Evolutionary conservation across 2,888 invertebrate species (phyloP).

Genomic region (Eretmocerus hayati): DNA sequence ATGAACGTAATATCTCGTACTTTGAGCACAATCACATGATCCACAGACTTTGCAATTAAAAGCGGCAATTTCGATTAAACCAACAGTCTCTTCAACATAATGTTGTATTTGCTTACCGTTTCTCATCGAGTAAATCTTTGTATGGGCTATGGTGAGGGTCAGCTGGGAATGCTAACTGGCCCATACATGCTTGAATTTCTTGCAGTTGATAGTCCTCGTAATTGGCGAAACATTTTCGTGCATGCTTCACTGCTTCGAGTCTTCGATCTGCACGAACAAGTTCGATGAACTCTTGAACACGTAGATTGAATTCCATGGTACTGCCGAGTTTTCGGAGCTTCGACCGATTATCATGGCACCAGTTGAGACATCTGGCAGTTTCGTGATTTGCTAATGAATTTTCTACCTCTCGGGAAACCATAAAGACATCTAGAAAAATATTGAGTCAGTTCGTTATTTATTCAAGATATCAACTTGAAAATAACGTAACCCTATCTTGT

Average conservation of each 20-base stretch:
- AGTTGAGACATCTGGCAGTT: constrained; percentile 81
- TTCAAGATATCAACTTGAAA: not conserved
- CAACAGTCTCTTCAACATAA: no score
- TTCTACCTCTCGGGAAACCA: constrained; percentile 79
- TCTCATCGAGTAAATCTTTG: constrained; percentile 58
- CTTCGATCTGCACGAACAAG: constrained; percentile 78
- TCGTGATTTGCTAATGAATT: constrained; percentile 74
- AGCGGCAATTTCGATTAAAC: no score
- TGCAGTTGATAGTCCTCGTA: constrained; percentile 80
- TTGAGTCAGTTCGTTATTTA: constrained; percentile 21
- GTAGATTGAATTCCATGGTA: constrained; percentile 89
- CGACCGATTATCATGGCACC: constrained; percentile 96
- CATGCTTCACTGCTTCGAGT: constrained; percentile 90
- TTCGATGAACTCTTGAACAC: constrained; percentile 92
- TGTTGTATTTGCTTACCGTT: constrained; percentile 49
- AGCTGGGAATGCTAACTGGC: constrained; percentile 85
- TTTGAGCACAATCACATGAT: no score
- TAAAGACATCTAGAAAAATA: constrained; percentile 66
- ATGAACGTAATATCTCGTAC: no score
- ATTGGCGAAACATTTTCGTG: constrained; percentile 83
- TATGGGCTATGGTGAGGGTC: constrained; percentile 64
- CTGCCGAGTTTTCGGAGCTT: constrained; percentile 91
- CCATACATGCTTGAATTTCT: constrained; percentile 92
- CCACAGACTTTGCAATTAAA: no score
- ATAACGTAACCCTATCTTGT: not conserved